Evolutionary conservation across 2,888 invertebrate genomes (phyloP), one percentile per base, ranked within the genome.

Genomic region (Amphipyra berbera): DNA sequence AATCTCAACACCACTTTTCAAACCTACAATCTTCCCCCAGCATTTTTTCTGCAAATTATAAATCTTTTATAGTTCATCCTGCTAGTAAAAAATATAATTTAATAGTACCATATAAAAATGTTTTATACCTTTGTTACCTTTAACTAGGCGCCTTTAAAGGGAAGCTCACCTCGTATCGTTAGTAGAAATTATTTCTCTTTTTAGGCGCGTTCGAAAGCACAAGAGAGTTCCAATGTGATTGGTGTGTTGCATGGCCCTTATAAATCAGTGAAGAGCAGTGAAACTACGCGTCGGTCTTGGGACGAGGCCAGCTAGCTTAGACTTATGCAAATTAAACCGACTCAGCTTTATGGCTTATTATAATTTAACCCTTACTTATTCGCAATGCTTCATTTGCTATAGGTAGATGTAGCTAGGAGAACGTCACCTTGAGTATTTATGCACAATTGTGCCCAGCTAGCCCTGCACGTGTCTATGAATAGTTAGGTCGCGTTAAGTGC

Each of bases 301-400:
- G 73, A 67, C 61, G 50, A 61, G 63, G 65, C 72, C 55, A 52
- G 67, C 71, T 46, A 76, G 77, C 74, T 81, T 81, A 84, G 83
- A 81, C 74, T 76, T 82, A 83, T 83, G 83, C 81, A 84, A 84
- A 84, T 82, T 78, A 79, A 78, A 81, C 72, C 60, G 62, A 74
- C 75, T 81, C 82, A 83, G 75, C 73, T 79, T 78, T 76, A 75
- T 60, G 50, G 53, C 62, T 61, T 70, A 72, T 67, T 66, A 69
- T 72, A 70, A 68, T 73, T 62, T 58, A 73, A 35, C 42, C 14
- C 48, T 61, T 35, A 52, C 56, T 48, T 41, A 62, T 69, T 56
- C 33, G 38, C 37, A 12, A 38, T 57, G 46, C 44, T 62, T 67
- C 57, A 52, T 67, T 57, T 47, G 38, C 33, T 45, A 61, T 61